A percentile compares a stretch with the other conserved stretches of the same genome.
phyloP scores from a whole-genome alignment of 2,113 vertebrate genomes.

The Osmerus mordax region DNA sequence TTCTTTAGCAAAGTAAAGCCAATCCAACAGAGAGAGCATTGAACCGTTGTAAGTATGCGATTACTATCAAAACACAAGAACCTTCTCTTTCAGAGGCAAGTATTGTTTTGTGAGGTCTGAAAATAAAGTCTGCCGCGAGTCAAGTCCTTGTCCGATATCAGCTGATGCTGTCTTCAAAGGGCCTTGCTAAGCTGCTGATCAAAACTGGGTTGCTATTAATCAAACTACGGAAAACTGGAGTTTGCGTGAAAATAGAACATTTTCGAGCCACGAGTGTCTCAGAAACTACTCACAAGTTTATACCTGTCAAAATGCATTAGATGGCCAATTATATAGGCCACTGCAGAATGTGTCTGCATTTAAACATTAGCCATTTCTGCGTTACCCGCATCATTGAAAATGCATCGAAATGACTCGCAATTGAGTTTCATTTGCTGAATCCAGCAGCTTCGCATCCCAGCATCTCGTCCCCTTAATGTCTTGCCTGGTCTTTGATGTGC shows the following conservation, averaged over 20 bases:
- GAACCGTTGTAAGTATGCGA: neutral
- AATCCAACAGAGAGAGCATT: neutral
- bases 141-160: slow-evolving; percentile 28
- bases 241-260: too few species aligned
- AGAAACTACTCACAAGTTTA: too few species aligned
- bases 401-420: too few species aligned
- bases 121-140: slow-evolving; percentile 20
- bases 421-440: too few species aligned
- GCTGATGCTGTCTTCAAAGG: slow-evolving; percentile 36
- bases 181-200: slow-evolving; percentile 18
- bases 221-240: neutral
- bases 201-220: neutral
- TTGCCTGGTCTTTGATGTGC: slow-evolving; percentile 6
- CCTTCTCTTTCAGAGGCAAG: neutral
- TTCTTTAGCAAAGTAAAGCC: slow-evolving; percentile 11
- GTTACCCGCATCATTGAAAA: neutral
- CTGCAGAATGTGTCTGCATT: too few species aligned
- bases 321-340: too few species aligned
- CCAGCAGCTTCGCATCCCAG: too few species aligned
- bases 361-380: neutral
- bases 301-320: too few species aligned
- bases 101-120: neutral
- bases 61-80: slow-evolving; percentile 19
- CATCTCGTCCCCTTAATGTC: neutral
- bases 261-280: too few species aligned